phyloP scores from a whole-genome alignment of 2,888 invertebrate genomes.

The Axea sp. region DNA sequence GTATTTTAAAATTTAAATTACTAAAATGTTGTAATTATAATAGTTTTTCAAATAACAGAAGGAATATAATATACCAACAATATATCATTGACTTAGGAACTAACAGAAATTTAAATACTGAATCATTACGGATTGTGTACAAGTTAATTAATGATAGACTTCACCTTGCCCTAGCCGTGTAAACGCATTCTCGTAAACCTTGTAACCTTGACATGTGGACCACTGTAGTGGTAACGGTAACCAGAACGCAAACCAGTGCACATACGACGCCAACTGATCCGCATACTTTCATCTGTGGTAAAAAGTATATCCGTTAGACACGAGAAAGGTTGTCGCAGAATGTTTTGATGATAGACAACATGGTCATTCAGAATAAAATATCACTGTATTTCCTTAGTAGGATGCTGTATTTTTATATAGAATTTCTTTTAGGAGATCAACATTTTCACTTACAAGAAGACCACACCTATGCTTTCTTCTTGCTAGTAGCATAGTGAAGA shows the following conservation, averaged over 20 bases:
- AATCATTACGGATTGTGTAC: no score
- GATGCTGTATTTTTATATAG: no score
- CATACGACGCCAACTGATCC: constrained; percentile 93
- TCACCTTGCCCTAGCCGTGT: constrained; percentile 81
- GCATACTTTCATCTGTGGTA: constrained; percentile 90
- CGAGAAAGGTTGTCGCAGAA: constrained; percentile 6
- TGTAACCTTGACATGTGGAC: constrained; percentile 93
- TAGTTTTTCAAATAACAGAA: no score
- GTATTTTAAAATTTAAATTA: no score
- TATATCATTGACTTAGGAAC: no score
- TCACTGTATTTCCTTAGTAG: no score
- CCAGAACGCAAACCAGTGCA: constrained; percentile 91
- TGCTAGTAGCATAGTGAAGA: constrained; percentile 92
- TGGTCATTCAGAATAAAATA: constrained; percentile 6
- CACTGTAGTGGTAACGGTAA: constrained; percentile 94
- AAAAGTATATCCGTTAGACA: constrained; percentile 32
- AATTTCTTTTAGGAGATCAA: neutral
- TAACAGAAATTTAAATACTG: no score
- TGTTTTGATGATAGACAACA: constrained; percentile 18
- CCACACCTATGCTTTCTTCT: constrained; percentile 91
- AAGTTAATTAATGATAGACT: neutral
- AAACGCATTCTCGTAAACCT: constrained; percentile 92
- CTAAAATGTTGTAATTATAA: no score
- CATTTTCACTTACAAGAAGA: constrained; percentile 86
- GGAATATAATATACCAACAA: no score